Evolutionary conservation across 2,888 invertebrate genomes (phyloP).

Genomic region (Pediacus dermestoides): DNA sequence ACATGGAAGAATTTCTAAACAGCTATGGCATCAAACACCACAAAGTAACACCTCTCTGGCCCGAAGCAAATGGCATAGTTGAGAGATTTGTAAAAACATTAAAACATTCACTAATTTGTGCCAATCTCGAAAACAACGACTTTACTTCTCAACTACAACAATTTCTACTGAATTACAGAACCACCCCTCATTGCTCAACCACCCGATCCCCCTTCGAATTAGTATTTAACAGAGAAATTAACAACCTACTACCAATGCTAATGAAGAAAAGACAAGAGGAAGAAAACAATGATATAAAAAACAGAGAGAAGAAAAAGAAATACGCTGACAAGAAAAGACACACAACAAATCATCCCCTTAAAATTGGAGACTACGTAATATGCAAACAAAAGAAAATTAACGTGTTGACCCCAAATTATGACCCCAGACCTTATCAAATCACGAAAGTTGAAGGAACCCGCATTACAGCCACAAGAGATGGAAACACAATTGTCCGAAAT

Average conservation of each 20-base stretch:
- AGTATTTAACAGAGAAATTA: constrained; percentile 13
- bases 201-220: constrained; percentile 8
- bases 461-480: constrained; percentile 9
- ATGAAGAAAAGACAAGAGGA: neutral
- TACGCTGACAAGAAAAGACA: constrained; percentile 4
- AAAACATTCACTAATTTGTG: constrained; percentile 6
- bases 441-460: constrained; percentile 7
- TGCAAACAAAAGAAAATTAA: constrained; percentile 11
- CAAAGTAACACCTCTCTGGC: constrained; percentile 22
- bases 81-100: constrained; percentile 20
- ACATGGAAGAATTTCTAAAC: constrained; percentile 14
- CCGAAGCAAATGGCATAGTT: constrained; percentile 21
- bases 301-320: constrained; percentile 5
- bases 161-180: constrained; percentile 15
- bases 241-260: constrained; percentile 7
- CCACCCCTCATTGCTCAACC: constrained; percentile 14
- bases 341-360: no score
- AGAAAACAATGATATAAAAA: neutral
- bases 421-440: constrained; percentile 12
- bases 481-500: neutral
- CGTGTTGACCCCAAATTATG: constrained; percentile 9
- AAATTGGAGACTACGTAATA: constrained; percentile 13
- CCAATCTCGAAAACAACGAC: constrained; percentile 8
- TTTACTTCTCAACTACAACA: constrained; percentile 11
- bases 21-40: constrained; percentile 17